These are phyloP conservation scores for Eulacestoma nigropectus DNA, from an alignment of 2,113 vertebrate species.

Conservation along the genomic window DNA sequence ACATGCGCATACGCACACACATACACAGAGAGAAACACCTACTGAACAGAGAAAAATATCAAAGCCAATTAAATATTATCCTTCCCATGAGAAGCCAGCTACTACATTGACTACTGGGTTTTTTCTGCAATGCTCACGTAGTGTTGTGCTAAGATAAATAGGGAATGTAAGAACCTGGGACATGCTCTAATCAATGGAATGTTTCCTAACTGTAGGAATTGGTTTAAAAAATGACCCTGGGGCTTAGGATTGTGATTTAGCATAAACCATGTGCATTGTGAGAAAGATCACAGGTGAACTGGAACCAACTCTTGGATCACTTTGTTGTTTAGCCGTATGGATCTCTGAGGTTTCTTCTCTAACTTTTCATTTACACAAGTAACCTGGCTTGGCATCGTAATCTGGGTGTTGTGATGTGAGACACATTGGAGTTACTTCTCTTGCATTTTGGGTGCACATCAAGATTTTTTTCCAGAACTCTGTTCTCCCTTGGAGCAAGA, in stretches of 20 bases:
- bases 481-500: slow-evolving; percentile 23
- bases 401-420: not conserved
- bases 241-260: not conserved
- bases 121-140: slow-evolving; percentile 17
- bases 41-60: not conserved
- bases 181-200: not conserved
- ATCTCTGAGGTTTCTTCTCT: slow-evolving; percentile 28
- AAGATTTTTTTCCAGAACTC: slow-evolving; percentile 24
- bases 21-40: not conserved
- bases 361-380: slow-evolving; percentile 7
- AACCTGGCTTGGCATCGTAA: not conserved
- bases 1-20: not conserved
- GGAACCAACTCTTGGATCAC: not conserved
- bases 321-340: not conserved
- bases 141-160: slow-evolving; percentile 18
- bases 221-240: not conserved
- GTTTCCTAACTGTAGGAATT: slow-evolving; percentile 30
- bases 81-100: slow-evolving; percentile 69
- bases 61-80: slow-evolving; percentile 24
- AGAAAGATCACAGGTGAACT: slow-evolving; percentile 8
- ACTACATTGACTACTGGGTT: slow-evolving; percentile 9
- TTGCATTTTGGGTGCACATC: slow-evolving; percentile 5
- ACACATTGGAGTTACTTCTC: slow-evolving; percentile 4
- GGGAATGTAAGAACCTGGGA: not conserved
- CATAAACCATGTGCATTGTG: slow-evolving; percentile 16